phyloP scores from a whole-genome alignment of 1,140 invertebrate genomes.

The Ceratina japonica region DNA sequence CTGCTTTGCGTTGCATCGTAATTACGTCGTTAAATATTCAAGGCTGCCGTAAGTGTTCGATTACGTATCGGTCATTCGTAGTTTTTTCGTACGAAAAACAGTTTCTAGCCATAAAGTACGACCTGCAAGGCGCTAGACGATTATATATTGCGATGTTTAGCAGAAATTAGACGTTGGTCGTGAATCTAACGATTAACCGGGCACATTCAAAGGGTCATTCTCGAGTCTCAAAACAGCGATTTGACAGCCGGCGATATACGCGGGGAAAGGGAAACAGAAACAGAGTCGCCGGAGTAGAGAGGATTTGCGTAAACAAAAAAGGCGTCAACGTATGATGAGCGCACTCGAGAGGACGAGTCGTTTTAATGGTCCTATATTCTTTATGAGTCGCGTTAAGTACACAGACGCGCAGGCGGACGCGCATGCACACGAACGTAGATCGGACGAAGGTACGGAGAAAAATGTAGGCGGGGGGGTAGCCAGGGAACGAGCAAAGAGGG shows the following conservation, averaged over 20 bases:
- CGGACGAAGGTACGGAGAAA: conserved; percentile 47
- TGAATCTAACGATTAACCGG: not conserved
- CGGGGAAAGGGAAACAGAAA: not conserved
- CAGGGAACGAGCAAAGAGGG: conserved; percentile 41
- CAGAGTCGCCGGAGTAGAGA: conserved; percentile 2
- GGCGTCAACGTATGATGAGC: conserved; percentile 56
- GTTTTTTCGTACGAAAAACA: not conserved
- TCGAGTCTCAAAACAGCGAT: conserved; percentile 8
- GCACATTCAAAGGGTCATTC: not conserved
- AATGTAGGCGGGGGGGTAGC: conserved; percentile 26
- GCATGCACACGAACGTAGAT: conserved; percentile 30
- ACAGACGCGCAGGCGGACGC: conserved; percentile 28
- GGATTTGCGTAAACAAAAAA: conserved; percentile 56
- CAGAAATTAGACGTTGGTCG: not conserved
- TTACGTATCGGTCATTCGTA: not conserved
- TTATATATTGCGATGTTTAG: not conserved
- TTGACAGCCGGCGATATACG: not conserved
- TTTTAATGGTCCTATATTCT: conserved; percentile 61
- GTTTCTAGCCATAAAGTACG: not conserved
- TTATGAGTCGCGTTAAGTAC: conserved; percentile 49
- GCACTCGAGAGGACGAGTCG: conserved; percentile 54
- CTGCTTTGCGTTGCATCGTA: not conserved
- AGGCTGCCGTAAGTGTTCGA: conserved; percentile 18
- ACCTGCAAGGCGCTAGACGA: not conserved
- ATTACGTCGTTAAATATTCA: conserved; percentile 13